phyloP scores from a whole-genome alignment of 2,113 vertebrate species.

The Agelaius phoeniceus region DNA sequence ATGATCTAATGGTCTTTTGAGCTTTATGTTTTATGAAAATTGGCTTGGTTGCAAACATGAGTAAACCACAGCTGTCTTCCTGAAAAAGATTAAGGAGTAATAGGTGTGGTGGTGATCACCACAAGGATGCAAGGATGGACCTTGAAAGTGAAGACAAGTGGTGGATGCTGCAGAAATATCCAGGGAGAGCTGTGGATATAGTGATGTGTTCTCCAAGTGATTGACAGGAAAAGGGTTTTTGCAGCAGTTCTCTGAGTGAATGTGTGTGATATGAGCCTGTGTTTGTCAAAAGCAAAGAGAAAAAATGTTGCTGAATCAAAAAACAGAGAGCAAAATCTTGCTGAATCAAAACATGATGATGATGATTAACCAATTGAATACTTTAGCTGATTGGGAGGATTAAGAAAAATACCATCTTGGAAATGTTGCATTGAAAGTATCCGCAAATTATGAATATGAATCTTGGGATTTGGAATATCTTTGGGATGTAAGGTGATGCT shows the following conservation, averaged over 20 bases:
- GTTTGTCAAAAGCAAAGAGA: not conserved
- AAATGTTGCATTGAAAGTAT: not conserved
- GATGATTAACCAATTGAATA: not conserved
- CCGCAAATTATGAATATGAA: not conserved
- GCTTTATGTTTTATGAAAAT: not conserved
- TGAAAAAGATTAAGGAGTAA: not conserved
- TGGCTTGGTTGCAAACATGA: not conserved
- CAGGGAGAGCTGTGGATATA: not conserved
- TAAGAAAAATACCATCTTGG: not conserved
- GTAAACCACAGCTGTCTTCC: not conserved
- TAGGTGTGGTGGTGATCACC: not conserved
- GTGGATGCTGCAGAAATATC: not conserved
- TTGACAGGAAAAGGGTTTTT: not conserved
- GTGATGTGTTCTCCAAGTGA: not conserved
- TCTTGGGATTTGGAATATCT: not conserved
- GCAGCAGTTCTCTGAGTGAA: not conserved
- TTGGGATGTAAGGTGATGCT: not conserved
- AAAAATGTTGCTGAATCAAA: not conserved
- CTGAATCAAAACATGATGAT: not conserved
- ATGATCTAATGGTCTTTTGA: not conserved
- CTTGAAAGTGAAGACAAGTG: not conserved
- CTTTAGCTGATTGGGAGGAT: not conserved
- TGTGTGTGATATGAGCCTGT: not conserved
- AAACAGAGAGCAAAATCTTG: not conserved
- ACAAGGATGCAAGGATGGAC: not conserved